These are phyloP conservation scores for Stomatorhinus walkeri DNA, from an alignment of 2,797 vertebrate species.

Conservation along the genomic window DNA sequence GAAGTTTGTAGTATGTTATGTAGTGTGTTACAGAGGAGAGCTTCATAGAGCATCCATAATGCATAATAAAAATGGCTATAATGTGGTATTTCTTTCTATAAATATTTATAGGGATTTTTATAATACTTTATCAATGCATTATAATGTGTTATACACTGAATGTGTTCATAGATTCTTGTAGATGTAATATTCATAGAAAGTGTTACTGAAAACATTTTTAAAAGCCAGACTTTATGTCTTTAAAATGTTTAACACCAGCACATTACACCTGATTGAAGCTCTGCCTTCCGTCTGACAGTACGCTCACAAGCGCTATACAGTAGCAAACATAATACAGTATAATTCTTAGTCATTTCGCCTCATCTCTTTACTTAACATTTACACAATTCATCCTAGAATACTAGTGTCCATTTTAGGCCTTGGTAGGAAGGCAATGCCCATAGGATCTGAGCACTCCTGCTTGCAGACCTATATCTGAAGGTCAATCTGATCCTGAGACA, in stretches of 20 bases:
- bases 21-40: neutral
- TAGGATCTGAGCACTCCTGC: neutral
- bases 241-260: neutral
- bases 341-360: neutral
- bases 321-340: constrained; percentile 11
- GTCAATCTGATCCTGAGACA: neutral
- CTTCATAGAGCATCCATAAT: neutral
- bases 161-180: neutral
- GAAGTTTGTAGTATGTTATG: neutral
- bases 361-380: neutral
- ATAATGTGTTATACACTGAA: neutral
- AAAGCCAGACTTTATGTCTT: neutral
- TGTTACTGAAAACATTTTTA: neutral
- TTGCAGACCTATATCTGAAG: neutral
- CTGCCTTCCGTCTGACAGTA: neutral
- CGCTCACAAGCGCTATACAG: neutral
- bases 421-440: neutral
- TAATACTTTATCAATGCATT: neutral
- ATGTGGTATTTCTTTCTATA: neutral
- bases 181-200: neutral
- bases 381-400: neutral
- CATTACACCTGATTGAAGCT: neutral
- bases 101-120: neutral
- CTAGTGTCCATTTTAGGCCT: neutral
- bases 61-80: neutral